Base-by-base conservation (phyloP, 2,797 vertebrate genomes). In the Tapirus indicus region DNA sequence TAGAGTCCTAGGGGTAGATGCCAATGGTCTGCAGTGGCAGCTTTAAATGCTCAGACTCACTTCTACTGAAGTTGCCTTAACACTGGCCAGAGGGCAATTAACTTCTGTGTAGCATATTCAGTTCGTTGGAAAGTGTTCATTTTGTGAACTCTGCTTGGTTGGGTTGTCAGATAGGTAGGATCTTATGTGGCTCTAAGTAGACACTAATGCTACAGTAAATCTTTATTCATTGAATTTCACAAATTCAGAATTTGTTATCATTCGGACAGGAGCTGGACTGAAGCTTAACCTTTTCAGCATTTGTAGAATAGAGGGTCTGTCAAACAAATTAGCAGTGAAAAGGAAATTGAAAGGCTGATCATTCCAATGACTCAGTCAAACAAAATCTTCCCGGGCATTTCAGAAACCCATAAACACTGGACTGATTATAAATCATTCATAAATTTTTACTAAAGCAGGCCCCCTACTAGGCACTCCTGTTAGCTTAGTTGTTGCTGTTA, bases 271-370 rank as follows among this genome's bases (percentile, higher is more conserved):
- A 49, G 27, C 12, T 83, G n/a, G 68, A 95, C 20, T 86, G 52
- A 97, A 86, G 68, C 66, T 90, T 97, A 91, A 83, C 17, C 18
- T 95, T 90, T 87, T 86, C 17, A 88, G 87, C 32, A 69, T 44
- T 13, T 93, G 38, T 64, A 93, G 49, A 52, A 44, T 32, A 92
- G 88, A 72, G 60, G 32, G 32, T 89, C 32, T 93, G 21, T 17
- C 35, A 92, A 89, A 72, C 47, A 94, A 96, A 87, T 78, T 78
- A 94, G 58, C 56, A 94, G 74, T 64, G 71, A 92, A 82, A 90
- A 79, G 58, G 35, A 92, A 87, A 87, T 29, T 71, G 66, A 94
- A 91, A 71, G 86, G 54, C 29, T 79, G 66, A 69, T 87, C 21
- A 78, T 94, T 94, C 54, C 80, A 80, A 21, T 78, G 86, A 93